A percentile compares a stretch with the other conserved stretches of the same genome.
Evolutionary conservation across 2,888 invertebrate species (phyloP).

Genomic region (Drosophila limbata): DNA sequence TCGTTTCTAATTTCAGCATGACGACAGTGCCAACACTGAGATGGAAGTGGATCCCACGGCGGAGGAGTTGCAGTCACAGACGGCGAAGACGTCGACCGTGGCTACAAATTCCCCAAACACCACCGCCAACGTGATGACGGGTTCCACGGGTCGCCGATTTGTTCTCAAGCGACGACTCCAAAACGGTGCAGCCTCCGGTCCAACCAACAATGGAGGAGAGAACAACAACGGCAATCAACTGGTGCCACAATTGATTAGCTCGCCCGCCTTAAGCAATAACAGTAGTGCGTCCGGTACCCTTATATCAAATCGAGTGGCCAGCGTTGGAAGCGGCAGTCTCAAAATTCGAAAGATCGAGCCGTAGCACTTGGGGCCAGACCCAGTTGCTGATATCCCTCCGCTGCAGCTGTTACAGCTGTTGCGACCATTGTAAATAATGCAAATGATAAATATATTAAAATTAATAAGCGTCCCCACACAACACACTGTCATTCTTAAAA

Average conservation of each 20-base stretch:
- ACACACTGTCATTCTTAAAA: slow-evolving; percentile 19
- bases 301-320: slow-evolving; percentile 38
- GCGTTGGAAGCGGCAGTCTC: slow-evolving; percentile 53
- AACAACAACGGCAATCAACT: slow-evolving; percentile 12
- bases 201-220: slow-evolving; percentile 24
- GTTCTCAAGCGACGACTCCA: slow-evolving; percentile 82
- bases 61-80: slow-evolving; percentile 55
- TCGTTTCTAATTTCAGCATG: slow-evolving; percentile 60
- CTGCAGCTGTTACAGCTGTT: slow-evolving; percentile 63
- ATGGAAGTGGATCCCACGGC: slow-evolving; percentile 75
- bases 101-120: slow-evolving; percentile 40
- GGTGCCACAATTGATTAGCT: slow-evolving; percentile 56
- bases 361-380: slow-evolving; percentile 46
- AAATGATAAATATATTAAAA: slow-evolving; percentile 10
- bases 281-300: slow-evolving; percentile 12
- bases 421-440: slow-evolving; percentile 63
- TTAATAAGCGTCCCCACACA: background rate
- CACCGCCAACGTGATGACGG: slow-evolving; percentile 60
- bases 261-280: slow-evolving; percentile 19
- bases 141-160: slow-evolving; percentile 70
- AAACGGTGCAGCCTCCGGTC: slow-evolving; percentile 45
- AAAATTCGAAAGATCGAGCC: slow-evolving; percentile 79
- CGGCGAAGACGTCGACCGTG: slow-evolving; percentile 46
- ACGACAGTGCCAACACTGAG: slow-evolving; percentile 69
- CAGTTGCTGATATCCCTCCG: slow-evolving; percentile 48